phyloP scores from a whole-genome alignment of 2,113 vertebrate species.

The Cathartes aura region DNA sequence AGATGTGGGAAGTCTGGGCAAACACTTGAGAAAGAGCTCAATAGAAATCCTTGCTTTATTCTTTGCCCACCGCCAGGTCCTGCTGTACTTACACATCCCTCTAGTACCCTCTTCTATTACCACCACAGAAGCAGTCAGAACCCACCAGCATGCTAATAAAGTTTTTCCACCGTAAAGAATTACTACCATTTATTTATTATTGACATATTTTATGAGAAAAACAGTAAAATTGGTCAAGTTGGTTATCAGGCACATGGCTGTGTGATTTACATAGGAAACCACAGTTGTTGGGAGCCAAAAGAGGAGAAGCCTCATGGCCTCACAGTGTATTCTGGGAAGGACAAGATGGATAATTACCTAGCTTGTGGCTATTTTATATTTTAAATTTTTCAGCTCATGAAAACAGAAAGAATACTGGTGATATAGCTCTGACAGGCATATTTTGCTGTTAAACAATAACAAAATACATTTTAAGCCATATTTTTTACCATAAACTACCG shows the following conservation, averaged over 20 bases:
- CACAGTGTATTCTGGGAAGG: background rate
- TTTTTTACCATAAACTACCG: background rate
- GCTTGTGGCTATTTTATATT: background rate
- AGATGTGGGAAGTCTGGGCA: background rate
- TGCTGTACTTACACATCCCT: background rate
- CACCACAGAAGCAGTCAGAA: background rate
- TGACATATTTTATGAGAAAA: background rate
- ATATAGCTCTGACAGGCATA: background rate
- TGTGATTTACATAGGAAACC: background rate
- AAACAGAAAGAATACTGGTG: background rate
- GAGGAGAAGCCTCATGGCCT: background rate
- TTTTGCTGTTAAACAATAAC: background rate
- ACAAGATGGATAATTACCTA: background rate
- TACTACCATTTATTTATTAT: background rate
- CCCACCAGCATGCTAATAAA: background rate
- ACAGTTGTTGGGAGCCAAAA: constrained; percentile 4
- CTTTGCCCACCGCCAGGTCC: background rate
- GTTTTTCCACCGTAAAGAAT: background rate
- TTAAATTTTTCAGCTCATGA: background rate
- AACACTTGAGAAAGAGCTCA: background rate
- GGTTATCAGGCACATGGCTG: background rate
- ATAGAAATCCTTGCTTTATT: background rate
- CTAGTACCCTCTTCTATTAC: background rate
- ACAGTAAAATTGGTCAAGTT: background rate
- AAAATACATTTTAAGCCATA: background rate